Evolutionary conservation across 2,113 vertebrate genomes (phyloP), one percentile per base, ranked within the genome.

Genomic region (Capra hircus): DNA sequence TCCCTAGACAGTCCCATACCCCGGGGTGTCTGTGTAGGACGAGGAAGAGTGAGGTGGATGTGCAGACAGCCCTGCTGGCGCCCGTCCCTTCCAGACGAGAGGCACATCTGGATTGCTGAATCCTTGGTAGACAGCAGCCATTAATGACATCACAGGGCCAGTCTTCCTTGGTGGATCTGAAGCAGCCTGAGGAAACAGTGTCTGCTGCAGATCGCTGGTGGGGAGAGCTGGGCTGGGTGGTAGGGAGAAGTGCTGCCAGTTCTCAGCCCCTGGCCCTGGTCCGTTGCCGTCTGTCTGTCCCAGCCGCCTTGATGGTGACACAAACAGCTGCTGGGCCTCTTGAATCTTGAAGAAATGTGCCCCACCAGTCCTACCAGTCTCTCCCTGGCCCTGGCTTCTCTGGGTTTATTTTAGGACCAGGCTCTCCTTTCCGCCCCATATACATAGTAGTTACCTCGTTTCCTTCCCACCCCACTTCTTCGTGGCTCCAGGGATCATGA

Each of bases 401-500:
- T 82, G 64, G 53, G 33, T 83, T 83, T 78, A 43, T 74, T 95
- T 95, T 82, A 94, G 94, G 84, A 96, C 84, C 33, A 84, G 81
- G 85, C 10, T 74, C 14, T 88, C n/a, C 17, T 27, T 27, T 67
- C 28, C 2, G 7, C 33, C 33, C 27, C 50, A n/a, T 14, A 45
- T 14, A 74, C 48, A 77, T 6, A 52, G 4, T 16, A 48, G 2
- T 91, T 28, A 50, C 43, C 36, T 93, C 64, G 27, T 83, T 93
- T 89, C 82, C 81, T 97, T 94, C 80, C 53, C 55, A 82, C 14
- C 28, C 74, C 16, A 83, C 87, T 97, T 95, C 53, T 64, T 27
- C 78, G 12, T 96, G 97, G 92, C 95, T 98, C 94, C 40, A 93
- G 40, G 71, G 88, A 93, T 16, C 67, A 98, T 92, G 92, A 67